Base-by-base conservation (phyloP, 23 tunicate species). In the Corella eumyota region DNA sequence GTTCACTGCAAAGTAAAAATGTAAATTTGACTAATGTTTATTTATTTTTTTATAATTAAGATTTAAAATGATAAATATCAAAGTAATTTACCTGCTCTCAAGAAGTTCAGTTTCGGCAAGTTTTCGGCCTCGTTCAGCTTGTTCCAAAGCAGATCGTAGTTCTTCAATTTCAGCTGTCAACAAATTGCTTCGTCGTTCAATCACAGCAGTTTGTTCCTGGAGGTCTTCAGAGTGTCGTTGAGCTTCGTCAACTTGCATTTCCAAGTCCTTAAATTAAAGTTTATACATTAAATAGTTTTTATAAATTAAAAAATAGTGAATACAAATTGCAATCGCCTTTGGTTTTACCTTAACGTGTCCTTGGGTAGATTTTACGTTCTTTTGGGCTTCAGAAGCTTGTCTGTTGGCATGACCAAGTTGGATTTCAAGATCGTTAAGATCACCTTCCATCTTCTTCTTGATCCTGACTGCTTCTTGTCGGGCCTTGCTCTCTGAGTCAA, bases 381-480 rank as follows among this genome's bases (percentile, higher is more conserved):
- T 90, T 36, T 90, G 97, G 5, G 97, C 76, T 63, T 90, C 97
- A 51, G 79, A 58, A 3, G 82, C 82, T 75, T 90, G 97, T 32
- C 97, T 63, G 64, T 67, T 90, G 34, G 90, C 76, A 44, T 90
- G 97, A 9, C 97, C 97, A 34, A 90, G 76, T 32, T 90, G 98
- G 33, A 92, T 92, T 50, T 92, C 98, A 24, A 92, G 70, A 34
- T 92, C 98, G 30, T 83, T 81, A 32, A 92, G 81, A 47, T 92
- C 98, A 15, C 98, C 91, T 51, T 92, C 98, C 77, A 92, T 73
- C 67, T 92, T 92, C 87, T 92, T 92, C 58, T 74, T 76, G 66
- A 92, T 92, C n/a, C 98, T 50, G 17, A 85, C 95, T 35, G 98
- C 98, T 61, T 92, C 98, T 35, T 85, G 81, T 56, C 98, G 58